Conservation (phyloP, 1,140 invertebrate genomes). For the Cydia amplana region DNA sequence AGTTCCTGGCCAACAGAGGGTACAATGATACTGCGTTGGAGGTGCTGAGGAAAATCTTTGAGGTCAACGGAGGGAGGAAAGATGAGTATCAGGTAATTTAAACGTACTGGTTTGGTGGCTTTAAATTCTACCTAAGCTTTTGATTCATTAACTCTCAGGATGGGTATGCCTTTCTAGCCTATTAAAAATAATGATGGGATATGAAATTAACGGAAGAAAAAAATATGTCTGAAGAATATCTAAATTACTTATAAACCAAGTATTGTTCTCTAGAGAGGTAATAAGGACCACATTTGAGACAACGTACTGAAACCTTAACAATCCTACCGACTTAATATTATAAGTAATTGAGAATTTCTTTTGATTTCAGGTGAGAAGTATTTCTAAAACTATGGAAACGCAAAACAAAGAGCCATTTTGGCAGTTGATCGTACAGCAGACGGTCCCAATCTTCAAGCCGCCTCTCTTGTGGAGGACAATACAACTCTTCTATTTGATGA, state of each 20-base stretch:
- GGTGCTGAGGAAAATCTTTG: conserved; percentile 76
- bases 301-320: no score
- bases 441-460: conserved; percentile 46
- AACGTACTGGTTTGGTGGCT: background rate
- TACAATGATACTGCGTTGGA: conserved; percentile 73
- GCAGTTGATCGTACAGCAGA: conserved; percentile 42
- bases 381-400: conserved; percentile 12
- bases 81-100: conserved; percentile 44
- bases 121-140: no score
- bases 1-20: conserved; percentile 80
- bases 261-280: no score
- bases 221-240: no score
- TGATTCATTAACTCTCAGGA: no score
- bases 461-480: conserved; percentile 47
- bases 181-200: no score
- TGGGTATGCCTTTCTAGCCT: no score
- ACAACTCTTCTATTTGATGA: conserved; percentile 48
- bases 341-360: no score
- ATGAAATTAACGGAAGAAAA: no score
- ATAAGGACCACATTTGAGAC: no score
- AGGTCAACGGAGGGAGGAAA: conserved; percentile 74
- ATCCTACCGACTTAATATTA: no score
- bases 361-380: conserved; percentile 40
- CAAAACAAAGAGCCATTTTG: conserved; percentile 38
- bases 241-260: no score